Evolutionary conservation across 2,113 vertebrate genomes (phyloP), one percentile per base, ranked within the genome.

Genomic region (Pseudopipra pipra): DNA sequence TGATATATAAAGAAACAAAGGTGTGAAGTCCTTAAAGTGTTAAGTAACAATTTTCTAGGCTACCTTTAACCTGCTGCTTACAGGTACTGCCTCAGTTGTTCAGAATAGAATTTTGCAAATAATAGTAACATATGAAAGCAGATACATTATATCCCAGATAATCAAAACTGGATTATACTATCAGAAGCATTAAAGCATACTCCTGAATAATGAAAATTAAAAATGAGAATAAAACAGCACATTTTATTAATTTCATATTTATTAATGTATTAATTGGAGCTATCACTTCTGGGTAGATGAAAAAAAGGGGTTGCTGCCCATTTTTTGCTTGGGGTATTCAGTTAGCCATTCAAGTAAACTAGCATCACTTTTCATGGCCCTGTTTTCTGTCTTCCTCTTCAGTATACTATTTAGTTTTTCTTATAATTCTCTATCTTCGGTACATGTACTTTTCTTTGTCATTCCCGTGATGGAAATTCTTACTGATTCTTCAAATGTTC

Each of bases 101-200:
- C 28, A 62, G 18, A 62, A 63, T 33, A 68, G 15, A 31, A 14
- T 86, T 83, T 95, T 84, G 88, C 8, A 15, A 24, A 66, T 31
- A 37, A n/a, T 8, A 54, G 16, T 41, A 86, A 44, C 37, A 78
- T 56, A 43, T 62, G 27, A 51, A 83, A 94, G 23, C 39, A 35
- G 37, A 35, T 87, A 72, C 44, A 85, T 92, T 62, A 77, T 43
- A 72, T 49, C n/a, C 52, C 43, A 14, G 11, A 37, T 89, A 76
- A 93, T 79, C 55, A 93, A 75, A 93, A 90, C 17, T 31, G 55
- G n/a, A 77, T 95, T 96, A 62, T 58, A 83, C 67, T 24, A 91
- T 86, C 49, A 86, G 59, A 97, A 89, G 10, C 55, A 76, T 89
- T 97, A 90, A 93, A 77, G 21, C 43, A 67, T 82, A 82, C 71